Conservation (phyloP, 2,797 vertebrate genomes). For the Muscicapa striata region DNA sequence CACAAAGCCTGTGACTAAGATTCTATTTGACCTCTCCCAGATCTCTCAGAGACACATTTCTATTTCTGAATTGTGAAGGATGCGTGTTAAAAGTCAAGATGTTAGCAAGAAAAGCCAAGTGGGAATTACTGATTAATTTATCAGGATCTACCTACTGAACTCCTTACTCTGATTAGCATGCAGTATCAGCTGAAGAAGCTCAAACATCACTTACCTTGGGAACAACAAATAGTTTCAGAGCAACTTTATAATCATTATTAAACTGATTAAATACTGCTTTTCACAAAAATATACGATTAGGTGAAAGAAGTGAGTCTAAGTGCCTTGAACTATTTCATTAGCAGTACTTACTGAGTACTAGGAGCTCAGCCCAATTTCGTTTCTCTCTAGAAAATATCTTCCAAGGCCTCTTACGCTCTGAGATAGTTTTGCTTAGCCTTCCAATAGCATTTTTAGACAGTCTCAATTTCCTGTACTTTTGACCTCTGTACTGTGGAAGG, state of each 20-base stretch:
- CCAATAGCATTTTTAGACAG: background rate
- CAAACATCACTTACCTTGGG: background rate
- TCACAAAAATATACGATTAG: background rate
- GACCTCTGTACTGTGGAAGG: background rate
- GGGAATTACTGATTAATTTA: constrained; percentile 8
- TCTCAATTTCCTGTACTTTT: background rate
- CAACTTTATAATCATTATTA: background rate
- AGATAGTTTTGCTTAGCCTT: background rate
- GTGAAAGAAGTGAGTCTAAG: background rate
- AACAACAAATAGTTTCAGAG: background rate
- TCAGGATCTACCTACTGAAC: background rate
- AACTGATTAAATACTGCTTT: background rate
- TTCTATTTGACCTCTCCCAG: background rate
- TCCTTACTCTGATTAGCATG: background rate
- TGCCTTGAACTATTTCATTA: background rate
- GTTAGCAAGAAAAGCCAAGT: background rate
- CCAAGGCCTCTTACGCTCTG: background rate
- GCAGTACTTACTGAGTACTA: background rate
- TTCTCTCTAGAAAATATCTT: background rate
- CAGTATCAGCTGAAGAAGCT: background rate
- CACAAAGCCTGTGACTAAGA: background rate
- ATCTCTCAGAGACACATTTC: background rate
- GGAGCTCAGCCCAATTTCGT: background rate
- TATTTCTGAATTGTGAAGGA: background rate
- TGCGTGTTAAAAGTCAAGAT: background rate